Conservation (phyloP, 2,888 invertebrate species). For the Synergus umbraculus region DNA sequence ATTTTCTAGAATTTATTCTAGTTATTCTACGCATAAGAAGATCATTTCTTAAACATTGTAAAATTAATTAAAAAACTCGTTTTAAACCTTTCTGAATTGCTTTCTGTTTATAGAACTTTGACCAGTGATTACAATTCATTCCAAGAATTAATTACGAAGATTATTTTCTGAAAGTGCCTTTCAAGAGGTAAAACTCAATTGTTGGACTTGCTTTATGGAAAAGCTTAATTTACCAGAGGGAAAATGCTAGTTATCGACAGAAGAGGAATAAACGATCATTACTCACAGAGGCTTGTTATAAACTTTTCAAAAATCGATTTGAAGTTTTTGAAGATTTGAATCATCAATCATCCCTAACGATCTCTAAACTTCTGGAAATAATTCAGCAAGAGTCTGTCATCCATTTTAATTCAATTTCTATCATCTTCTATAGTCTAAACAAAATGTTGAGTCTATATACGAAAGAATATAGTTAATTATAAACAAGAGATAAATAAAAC, state of each 20-base stretch:
- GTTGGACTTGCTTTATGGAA: background rate
- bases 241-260: slow-evolving; percentile 2
- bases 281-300: background rate
- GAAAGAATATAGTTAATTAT: background rate
- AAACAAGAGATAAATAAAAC: background rate
- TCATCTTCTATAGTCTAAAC: background rate
- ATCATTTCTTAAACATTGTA: background rate
- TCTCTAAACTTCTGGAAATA: background rate
- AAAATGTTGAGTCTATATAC: background rate
- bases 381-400: background rate
- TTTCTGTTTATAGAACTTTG: background rate
- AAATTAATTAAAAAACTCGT: background rate
- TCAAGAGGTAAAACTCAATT: background rate
- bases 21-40: background rate
- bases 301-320: background rate
- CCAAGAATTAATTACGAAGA: slow-evolving; percentile 5
- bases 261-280: background rate
- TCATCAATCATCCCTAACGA: background rate
- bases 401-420: background rate
- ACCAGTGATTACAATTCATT: background rate
- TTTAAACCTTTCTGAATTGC: background rate
- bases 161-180: background rate
- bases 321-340: background rate
- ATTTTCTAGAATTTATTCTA: background rate
- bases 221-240: slow-evolving; percentile 9